phyloP scores from a whole-genome alignment of 2,797 vertebrate genomes.

The Hyperoplus immaculatus region DNA sequence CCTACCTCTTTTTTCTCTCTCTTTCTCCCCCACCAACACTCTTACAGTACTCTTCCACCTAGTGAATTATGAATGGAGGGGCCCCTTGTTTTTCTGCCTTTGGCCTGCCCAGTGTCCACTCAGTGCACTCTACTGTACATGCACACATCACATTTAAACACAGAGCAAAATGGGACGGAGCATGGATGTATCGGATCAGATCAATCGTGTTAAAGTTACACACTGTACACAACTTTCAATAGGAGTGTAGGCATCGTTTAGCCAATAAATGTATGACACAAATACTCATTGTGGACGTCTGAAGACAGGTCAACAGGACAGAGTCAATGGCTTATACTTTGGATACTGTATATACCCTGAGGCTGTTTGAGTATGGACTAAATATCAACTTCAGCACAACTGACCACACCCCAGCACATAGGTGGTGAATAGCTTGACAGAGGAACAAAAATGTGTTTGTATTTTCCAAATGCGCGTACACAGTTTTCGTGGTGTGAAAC shows the following conservation, averaged over 20 bases:
- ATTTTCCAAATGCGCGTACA: too few relatives aligned
- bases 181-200: conserved; percentile 22
- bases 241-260: neutral
- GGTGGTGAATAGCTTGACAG: neutral
- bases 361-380: neutral
- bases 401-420: neutral
- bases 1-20: conserved; percentile 31
- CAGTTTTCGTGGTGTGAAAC: neutral
- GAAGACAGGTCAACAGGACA: too few relatives aligned
- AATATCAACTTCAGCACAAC: neutral
- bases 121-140: conserved; percentile 79
- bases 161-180: conserved; percentile 40
- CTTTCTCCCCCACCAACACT: conserved; percentile 52
- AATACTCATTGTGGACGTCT: too few relatives aligned
- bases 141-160: conserved; percentile 61
- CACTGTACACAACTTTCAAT: neutral
- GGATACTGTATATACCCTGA: too few relatives aligned
- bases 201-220: conserved; percentile 38
- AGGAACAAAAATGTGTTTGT: too few relatives aligned
- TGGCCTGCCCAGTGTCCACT: conserved; percentile 76
- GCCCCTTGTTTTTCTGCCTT: conserved; percentile 80
- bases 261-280: neutral
- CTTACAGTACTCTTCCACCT: conserved; percentile 76
- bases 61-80: conserved; percentile 86
- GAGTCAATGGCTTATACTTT: neutral